Evolutionary conservation across 2,113 vertebrate species (phyloP).

Genomic region (Motacilla tschutschensis): DNA sequence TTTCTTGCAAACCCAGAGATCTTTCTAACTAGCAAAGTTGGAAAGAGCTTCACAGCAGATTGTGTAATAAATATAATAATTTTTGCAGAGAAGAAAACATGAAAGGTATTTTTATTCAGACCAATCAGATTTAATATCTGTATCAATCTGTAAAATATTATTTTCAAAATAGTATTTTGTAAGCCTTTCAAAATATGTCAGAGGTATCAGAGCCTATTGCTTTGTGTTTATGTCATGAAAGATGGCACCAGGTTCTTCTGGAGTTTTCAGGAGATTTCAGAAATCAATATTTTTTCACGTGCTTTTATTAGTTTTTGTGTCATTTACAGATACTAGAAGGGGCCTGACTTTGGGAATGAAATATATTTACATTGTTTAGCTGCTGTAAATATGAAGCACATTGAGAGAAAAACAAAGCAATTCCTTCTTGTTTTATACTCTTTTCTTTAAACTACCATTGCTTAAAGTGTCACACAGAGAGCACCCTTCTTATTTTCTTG

Average conservation of each 20-base stretch:
- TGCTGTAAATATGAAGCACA: background rate
- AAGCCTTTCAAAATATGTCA: background rate
- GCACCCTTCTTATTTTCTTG: background rate
- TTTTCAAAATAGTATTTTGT: background rate
- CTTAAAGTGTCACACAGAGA: background rate
- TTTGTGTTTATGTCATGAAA: background rate
- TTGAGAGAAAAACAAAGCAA: background rate
- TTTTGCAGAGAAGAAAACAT: background rate
- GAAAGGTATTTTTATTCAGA: background rate
- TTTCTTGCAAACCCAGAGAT: background rate
- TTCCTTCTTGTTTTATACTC: background rate
- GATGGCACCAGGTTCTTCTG: background rate
- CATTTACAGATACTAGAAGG: background rate
- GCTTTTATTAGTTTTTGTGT: background rate
- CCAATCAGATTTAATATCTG: background rate
- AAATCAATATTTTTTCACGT: background rate
- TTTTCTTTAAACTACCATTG: background rate
- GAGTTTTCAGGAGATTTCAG: background rate
- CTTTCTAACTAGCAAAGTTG: background rate
- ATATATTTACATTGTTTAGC: background rate
- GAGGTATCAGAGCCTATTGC: background rate
- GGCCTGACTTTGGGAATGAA: background rate
- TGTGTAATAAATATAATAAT: background rate
- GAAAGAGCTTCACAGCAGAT: background rate
- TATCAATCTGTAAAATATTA: background rate